Percentiles rank a stretch among this genome's conserved stretches.
Evolutionary conservation across 2,113 vertebrate genomes (phyloP).

Genomic region (Sylvia atricapilla): DNA sequence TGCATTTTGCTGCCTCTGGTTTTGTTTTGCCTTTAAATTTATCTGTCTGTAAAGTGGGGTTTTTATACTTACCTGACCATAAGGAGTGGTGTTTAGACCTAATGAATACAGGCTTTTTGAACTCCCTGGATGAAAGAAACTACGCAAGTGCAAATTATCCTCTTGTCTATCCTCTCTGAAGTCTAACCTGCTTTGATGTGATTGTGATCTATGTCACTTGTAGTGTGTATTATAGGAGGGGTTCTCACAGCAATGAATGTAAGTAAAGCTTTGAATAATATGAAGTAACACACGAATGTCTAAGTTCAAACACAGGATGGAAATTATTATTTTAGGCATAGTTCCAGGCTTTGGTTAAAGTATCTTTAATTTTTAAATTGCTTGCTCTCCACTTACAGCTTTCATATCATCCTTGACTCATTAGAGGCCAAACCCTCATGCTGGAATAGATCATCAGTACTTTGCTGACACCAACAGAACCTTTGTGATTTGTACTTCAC

Average conservation of each 20-base stretch:
- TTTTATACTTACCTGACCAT: not conserved
- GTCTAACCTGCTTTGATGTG: constrained; percentile 41
- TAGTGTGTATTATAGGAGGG: not conserved
- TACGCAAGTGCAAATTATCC: constrained; percentile 27
- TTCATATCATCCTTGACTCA: not conserved
- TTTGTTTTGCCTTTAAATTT: constrained; percentile 24
- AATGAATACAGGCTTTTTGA: constrained; percentile 18
- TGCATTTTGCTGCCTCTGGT: not conserved
- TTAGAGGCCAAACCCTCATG: not conserved
- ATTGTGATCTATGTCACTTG: constrained; percentile 4
- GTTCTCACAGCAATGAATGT: not conserved
- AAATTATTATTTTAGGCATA: constrained; percentile 34
- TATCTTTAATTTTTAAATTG: constrained; percentile 7
- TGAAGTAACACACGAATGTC: not conserved
- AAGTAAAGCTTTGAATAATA: constrained; percentile 6
- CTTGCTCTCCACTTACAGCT: not conserved
- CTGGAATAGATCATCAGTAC: not conserved
- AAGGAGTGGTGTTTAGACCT: not conserved
- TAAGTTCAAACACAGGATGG: constrained; percentile 3
- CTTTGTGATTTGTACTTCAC: not conserved
- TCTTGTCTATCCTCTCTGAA: constrained; percentile 45
- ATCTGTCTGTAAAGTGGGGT: not conserved
- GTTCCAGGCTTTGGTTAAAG: not conserved
- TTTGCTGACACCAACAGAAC: not conserved
- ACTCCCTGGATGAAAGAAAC: constrained; percentile 38